A percentile compares a stretch with the other conserved stretches of the same genome.
Conservation (phyloP, 2,888 invertebrate genomes). For the Pasiphila rectangulata region DNA sequence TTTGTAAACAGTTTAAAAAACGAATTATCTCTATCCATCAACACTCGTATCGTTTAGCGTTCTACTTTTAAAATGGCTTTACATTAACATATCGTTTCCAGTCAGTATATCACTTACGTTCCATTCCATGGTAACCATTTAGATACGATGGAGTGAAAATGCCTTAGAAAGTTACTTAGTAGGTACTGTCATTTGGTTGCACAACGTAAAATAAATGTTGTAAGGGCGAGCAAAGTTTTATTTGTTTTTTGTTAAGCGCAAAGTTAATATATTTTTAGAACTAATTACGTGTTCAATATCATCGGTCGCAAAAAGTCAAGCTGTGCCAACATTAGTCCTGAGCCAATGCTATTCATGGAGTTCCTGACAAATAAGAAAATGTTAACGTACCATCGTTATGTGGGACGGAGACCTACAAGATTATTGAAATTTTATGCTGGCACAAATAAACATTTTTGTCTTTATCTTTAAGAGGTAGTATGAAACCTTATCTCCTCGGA, state of each 20-base stretch:
- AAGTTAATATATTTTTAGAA: neutral
- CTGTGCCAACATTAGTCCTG: neutral
- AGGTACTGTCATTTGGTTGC: conserved; percentile 47
- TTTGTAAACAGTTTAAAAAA: conserved; percentile 16
- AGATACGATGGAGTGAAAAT: conserved; percentile 55
- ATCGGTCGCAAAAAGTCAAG: conserved; percentile 3
- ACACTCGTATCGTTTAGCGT: conserved; percentile 33
- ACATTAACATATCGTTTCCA: conserved; percentile 43
- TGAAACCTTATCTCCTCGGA: too few relatives aligned
- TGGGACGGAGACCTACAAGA: too few relatives aligned
- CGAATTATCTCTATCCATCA: conserved; percentile 25
- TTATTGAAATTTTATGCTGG: too few relatives aligned
- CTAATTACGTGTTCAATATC: neutral
- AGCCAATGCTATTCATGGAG: conserved; percentile 1
- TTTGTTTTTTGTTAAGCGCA: too few relatives aligned
- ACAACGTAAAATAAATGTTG: conserved; percentile 45
- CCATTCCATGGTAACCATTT: conserved; percentile 46
- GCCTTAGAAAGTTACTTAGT: conserved; percentile 55
- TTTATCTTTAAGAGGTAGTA: too few relatives aligned
- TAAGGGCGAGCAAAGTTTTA: conserved; percentile 33
- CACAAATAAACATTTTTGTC: too few relatives aligned
- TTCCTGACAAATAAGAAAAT: neutral
- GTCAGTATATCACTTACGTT: conserved; percentile 42
- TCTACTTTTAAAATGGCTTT: conserved; percentile 43
- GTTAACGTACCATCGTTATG: neutral